Evolutionary conservation across 2,888 invertebrate genomes (phyloP).

Genomic region (Tetragonisca angustula): DNA sequence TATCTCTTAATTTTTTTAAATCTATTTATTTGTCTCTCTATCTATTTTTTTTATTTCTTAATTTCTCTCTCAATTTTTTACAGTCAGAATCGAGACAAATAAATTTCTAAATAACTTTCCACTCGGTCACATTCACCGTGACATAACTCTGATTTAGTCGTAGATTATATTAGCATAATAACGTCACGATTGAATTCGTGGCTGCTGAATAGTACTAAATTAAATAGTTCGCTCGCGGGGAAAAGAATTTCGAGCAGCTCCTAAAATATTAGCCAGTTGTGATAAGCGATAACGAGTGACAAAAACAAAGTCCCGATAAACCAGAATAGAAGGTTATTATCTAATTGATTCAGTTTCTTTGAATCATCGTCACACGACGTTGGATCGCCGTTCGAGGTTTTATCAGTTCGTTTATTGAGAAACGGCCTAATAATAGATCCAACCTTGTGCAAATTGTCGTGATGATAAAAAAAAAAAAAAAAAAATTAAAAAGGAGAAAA

Average conservation of each 20-base stretch:
- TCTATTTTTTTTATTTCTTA: no score
- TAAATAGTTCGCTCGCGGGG: background rate
- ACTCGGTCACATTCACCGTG: no score
- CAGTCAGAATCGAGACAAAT: no score
- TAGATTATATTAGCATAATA: background rate
- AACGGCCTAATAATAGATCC: background rate
- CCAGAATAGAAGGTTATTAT: background rate
- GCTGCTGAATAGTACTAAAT: no score
- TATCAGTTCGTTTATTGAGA: background rate
- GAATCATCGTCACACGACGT: background rate
- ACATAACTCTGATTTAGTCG: no score
- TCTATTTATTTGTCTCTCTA: no score
- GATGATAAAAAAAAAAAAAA: background rate
- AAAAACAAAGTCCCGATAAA: background rate
- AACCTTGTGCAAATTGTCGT: background rate
- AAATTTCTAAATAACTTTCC: no score
- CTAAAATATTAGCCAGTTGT: background rate
- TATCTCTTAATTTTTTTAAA: no score
- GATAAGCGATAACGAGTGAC: constrained; percentile 3
- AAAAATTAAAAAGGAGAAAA: background rate
- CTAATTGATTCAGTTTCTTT: background rate
- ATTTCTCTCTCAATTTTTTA: no score
- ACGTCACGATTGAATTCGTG: background rate
- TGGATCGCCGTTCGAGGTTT: background rate
- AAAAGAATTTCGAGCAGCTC: background rate